A percentile compares a stretch with the other conserved stretches of the same genome.
These are phyloP conservation scores for Drosophila ohnishii DNA, from an alignment of 1,140 invertebrate genomes.

Conservation along the genomic window DNA sequence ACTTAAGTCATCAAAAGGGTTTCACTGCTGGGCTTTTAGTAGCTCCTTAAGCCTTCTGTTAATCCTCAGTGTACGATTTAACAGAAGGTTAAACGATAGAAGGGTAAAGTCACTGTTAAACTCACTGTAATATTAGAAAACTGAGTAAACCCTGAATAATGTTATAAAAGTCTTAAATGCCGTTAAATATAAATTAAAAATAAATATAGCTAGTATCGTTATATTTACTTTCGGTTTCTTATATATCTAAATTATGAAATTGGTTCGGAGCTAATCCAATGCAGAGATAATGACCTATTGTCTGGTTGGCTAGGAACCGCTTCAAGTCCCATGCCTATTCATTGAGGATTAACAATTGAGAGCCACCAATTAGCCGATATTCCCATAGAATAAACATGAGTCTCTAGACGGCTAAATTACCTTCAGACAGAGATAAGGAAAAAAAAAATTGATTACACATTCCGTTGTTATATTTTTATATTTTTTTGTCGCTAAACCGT, in stretches of 20 bases:
- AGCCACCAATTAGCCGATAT: constrained; percentile 25
- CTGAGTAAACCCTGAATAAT: no score
- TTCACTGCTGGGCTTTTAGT: not conserved
- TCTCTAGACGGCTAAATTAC: not conserved
- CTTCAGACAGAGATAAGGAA: constrained; percentile 9
- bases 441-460: not conserved
- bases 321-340: constrained; percentile 31
- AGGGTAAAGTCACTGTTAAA: not conserved
- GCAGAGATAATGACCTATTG: constrained; percentile 23
- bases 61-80: not conserved
- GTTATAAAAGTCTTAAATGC: not conserved
- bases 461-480: not conserved
- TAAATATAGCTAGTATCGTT: not conserved
- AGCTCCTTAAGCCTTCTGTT: not conserved
- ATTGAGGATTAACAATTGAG: constrained; percentile 33
- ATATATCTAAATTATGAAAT: constrained; percentile 22
- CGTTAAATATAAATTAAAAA: not conserved
- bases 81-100: not conserved
- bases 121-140: no score
- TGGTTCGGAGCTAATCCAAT: constrained; percentile 3
- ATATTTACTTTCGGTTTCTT: not conserved
- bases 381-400: constrained; percentile 43
- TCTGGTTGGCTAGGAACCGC: constrained; percentile 14
- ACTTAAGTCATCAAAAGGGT: not conserved
- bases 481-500: not conserved